Evolutionary conservation across 2,888 invertebrate genomes (phyloP), one percentile per base, ranked within the genome.

Genomic region (Belgica antarctica): DNA sequence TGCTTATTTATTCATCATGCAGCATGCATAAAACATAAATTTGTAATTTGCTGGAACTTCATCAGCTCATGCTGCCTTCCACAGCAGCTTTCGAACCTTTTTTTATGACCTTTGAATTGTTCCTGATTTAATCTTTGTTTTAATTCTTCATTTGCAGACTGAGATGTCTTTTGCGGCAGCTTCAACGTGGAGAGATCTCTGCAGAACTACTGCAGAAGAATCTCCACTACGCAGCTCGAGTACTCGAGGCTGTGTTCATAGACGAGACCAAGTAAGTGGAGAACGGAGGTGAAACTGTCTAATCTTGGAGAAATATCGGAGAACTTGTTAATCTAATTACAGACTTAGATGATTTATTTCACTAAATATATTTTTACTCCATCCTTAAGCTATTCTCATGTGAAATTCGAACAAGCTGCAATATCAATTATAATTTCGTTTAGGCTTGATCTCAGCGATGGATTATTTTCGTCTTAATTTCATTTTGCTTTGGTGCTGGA

Each of bases 221-320:
- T 82, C 84, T 96, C 74, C 91, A 94, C 76, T 96, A 94, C 81
- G 95, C 95, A 70, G 94, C 94, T 17, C 89, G 90, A 77, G 95
- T 96, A 59, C 85, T 96, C 73, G 95, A 96, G 83, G 90, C 94
- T 12, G 92, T 94, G 74, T 94, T 92, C 83, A 89, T 92, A 78
- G 95, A 95, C 79, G 94, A 95, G 81, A 90, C 93, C 79, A 93
- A 93, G 95, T 94, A 88, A 83, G 89, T 86, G 80, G 73, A 28
- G 31, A n/a, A n/a, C n/a, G n/a, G n/a, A n/a, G n/a, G n/a, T n/a
- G n/a, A n/a, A n/a, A n/a, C n/a, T n/a, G n/a, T n/a, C n/a, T n/a
- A n/a, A n/a, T n/a, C n/a, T n/a, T n/a, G n/a, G n/a, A n/a, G n/a
- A n/a, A n/a, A n/a, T n/a, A n/a, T 19, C 8, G 17, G 19, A 52